phyloP scores from a whole-genome alignment of 1,140 invertebrate genomes.

The Campoletis sonorensis region DNA sequence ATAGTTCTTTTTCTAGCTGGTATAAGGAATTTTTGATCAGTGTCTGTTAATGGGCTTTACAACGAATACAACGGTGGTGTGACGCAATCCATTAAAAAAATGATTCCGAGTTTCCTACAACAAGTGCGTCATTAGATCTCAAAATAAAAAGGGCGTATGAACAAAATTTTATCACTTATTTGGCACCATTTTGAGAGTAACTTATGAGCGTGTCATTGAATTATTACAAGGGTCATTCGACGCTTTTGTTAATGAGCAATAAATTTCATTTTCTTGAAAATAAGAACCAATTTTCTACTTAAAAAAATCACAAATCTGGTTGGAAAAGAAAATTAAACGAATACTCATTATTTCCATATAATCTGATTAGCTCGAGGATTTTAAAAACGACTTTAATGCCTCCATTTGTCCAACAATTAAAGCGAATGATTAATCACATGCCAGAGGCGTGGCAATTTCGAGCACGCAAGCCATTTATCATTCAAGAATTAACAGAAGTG shows the following conservation, averaged over 20 bases:
- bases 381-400: constrained; percentile 61
- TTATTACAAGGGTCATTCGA: constrained; percentile 17
- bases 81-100: not conserved
- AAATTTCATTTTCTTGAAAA: constrained; percentile 11
- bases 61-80: not conserved
- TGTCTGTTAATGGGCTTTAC: not conserved
- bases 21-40: constrained; percentile 20
- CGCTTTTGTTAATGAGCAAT: constrained; percentile 29
- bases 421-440: constrained; percentile 66
- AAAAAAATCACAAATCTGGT: too few species aligned
- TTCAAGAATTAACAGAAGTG: too few species aligned
- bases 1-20: not conserved
- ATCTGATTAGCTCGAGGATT: constrained; percentile 7
- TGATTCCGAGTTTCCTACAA: not conserved
- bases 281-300: not conserved
- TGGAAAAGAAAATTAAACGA: too few species aligned
- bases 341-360: too few species aligned
- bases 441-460: constrained; percentile 15
- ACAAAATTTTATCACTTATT: not conserved
- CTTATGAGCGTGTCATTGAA: not conserved
- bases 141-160: not conserved
- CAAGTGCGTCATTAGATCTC: not conserved
- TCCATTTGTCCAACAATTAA: constrained; percentile 70
- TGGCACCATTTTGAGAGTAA: not conserved
- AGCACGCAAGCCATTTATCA: constrained; percentile 14